Evolutionary conservation across 2,888 invertebrate species (phyloP), one percentile per base, ranked within the genome.

Genomic region (Rotaria socialis): DNA sequence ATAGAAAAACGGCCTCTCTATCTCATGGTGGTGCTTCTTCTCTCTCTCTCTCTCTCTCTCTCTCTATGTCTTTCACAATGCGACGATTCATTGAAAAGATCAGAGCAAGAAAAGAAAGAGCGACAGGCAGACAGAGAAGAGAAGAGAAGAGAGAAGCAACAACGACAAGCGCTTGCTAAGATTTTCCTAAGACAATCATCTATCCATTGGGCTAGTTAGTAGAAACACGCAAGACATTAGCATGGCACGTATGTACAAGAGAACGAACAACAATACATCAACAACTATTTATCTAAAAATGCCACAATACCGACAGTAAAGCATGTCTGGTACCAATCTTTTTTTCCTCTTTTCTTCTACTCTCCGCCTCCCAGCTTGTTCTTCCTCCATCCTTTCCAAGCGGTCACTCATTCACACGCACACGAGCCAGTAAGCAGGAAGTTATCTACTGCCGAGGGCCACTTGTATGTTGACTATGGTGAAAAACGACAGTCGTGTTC

Each of bases 321-420:
- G 67, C 35, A 41, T 67, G 67, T 41, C 35, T 67, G 67, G 67
- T 67, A 67, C 67, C 67, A 67, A 67, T 67, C 35, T 35, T 67
- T 27, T 35, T 35, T 67, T 67, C 67, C 0, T 27, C 35, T 67
- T 27, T 60, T 60, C 24, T 67, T 67, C 7, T 41, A 41, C 67
- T 67, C 67, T 67, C 67, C 35, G 35, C 67, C 67, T 67, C 19
- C 67, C 35, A 67, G 19, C 35, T 67, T 35, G 16, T 41, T 35
- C 19, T 67, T 16, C 35, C 19, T 19, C 35, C 35, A 19, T 35
- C 35, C 6, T 35, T 67, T 14, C 35, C 35, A 67, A 67, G 67
- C 67, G 67, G 67, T 67, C 67, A 67, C 67, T 67, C 35, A 67
- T 67, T 67, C 67, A 67, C 35, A 67, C 67, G 35, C 67, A 67